A percentile compares a stretch with the other conserved stretches of the same genome.
phyloP scores from a whole-genome alignment of 1,140 invertebrate genomes.

The Macrostomum lignano region DNA sequence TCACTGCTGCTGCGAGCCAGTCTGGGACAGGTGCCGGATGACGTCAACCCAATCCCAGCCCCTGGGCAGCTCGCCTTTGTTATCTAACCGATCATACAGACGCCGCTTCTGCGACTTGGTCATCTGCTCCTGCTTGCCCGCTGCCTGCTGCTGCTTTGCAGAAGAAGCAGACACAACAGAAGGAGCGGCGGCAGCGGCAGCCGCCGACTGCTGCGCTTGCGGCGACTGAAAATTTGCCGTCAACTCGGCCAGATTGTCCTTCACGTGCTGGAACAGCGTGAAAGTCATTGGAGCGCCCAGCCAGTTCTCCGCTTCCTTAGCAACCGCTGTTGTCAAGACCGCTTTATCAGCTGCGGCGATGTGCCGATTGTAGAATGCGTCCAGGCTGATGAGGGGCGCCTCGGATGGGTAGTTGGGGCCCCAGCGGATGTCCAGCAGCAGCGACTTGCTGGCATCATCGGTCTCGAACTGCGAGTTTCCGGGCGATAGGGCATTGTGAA shows the following conservation, averaged over 20 bases:
- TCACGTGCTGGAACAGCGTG: slow-evolving; percentile 61
- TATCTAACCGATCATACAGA: slow-evolving; percentile 27
- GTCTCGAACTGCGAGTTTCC: slow-evolving; percentile 64
- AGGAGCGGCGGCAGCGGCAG: too few relatives aligned
- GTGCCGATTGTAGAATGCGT: slow-evolving; percentile 71
- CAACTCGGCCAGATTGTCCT: slow-evolving; percentile 45
- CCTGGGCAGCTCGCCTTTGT: slow-evolving; percentile 48
- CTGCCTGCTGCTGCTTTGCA: slow-evolving; percentile 9
- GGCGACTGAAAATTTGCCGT: too few relatives aligned
- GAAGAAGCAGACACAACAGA: too few relatives aligned
- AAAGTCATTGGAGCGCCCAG: slow-evolving; percentile 71
- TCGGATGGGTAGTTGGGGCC: slow-evolving; percentile 50
- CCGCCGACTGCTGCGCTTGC: too few relatives aligned
- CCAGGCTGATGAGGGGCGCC: slow-evolving; percentile 48
- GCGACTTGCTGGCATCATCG: slow-evolving; percentile 45
- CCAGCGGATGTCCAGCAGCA: slow-evolving; percentile 61
- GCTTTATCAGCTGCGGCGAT: slow-evolving; percentile 6
- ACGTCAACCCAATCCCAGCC: slow-evolving; percentile 82
- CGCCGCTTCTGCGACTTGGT: slow-evolving; percentile 66
- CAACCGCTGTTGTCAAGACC: not conserved
- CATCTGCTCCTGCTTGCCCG: slow-evolving; percentile 30
- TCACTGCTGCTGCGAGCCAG: too few relatives aligned
- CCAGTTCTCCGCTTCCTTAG: slow-evolving; percentile 36
- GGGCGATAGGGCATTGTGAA: too few relatives aligned
- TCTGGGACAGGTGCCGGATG: slow-evolving; percentile 70